These are phyloP conservation scores for Aromia moschata DNA, from an alignment of 2,888 invertebrate species.

Conservation along the genomic window DNA sequence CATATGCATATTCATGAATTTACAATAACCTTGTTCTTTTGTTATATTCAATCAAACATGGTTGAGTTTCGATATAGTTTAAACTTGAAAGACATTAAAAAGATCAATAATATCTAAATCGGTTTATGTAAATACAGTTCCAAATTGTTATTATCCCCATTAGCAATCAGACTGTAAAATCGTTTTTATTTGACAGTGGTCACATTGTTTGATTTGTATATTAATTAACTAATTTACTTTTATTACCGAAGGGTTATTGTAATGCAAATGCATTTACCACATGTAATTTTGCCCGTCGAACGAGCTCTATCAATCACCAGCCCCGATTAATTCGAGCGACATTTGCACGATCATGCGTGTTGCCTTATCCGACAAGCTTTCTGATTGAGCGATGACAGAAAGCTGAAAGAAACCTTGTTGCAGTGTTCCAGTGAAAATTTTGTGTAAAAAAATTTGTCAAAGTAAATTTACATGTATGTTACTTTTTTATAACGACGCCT, in stretches of 20 bases:
- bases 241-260: slow-evolving; percentile 24
- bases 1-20: no score
- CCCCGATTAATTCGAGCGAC: slow-evolving; percentile 35
- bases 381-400: slow-evolving; percentile 1
- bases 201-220: slow-evolving; percentile 22
- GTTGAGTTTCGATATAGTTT: no score
- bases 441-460: no score
- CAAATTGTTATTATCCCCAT: background rate
- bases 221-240: slow-evolving; percentile 26
- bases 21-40: no score
- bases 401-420: slow-evolving; percentile 2
- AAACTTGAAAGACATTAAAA: no score
- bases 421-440: no score
- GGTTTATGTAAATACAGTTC: no score
- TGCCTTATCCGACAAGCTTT: slow-evolving; percentile 14
- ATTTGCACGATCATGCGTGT: slow-evolving; percentile 33
- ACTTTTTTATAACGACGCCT: no score
- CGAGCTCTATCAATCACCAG: slow-evolving; percentile 38
- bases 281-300: slow-evolving; percentile 35
- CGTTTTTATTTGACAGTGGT: slow-evolving; percentile 8
- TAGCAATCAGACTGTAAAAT: background rate
- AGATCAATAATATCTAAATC: no score
- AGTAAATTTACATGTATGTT: no score
- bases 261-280: slow-evolving; percentile 27
- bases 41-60: no score